phyloP scores from a whole-genome alignment of 2,797 vertebrate species.

The Nothura maculosa region DNA sequence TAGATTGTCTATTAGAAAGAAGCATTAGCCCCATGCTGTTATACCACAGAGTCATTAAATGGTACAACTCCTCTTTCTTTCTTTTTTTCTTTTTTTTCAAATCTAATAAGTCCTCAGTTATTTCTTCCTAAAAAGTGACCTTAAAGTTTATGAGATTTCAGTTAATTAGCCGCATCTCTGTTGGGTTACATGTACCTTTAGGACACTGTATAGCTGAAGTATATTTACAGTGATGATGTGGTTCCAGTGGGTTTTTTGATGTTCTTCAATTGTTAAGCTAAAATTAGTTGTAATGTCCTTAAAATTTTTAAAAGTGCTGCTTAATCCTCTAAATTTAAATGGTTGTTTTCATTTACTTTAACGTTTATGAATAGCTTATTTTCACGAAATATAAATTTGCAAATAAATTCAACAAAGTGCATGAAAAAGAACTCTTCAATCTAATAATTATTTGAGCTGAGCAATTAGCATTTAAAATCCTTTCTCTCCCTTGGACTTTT shows the following conservation, averaged over 20 bases:
- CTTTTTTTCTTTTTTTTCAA: not conserved
- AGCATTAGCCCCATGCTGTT: too few relatives aligned
- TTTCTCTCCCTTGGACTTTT: not conserved
- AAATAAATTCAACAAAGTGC: not conserved
- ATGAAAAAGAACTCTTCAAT: not conserved
- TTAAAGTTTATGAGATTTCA: not conserved
- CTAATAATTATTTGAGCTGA: not conserved
- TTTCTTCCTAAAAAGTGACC: not conserved
- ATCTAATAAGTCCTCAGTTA: not conserved
- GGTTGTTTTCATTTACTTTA: not conserved
- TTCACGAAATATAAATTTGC: not conserved
- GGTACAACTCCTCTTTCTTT: not conserved
- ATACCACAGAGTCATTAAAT: not conserved
- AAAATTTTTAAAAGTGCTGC: not conserved
- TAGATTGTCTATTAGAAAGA: not conserved
- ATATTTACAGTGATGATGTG: not conserved
- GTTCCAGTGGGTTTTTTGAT: not conserved
- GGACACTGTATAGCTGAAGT: not conserved
- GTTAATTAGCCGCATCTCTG: not conserved
- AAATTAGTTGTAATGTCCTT: not conserved
- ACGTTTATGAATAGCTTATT: not conserved
- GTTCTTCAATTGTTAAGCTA: not conserved
- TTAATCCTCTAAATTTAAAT: not conserved
- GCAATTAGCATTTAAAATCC: not conserved
- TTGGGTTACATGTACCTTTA: not conserved